A percentile compares a stretch with the other conserved stretches of the same genome.
Conservation (phyloP, 2,888 invertebrate species). For the Ligdia adustata region DNA sequence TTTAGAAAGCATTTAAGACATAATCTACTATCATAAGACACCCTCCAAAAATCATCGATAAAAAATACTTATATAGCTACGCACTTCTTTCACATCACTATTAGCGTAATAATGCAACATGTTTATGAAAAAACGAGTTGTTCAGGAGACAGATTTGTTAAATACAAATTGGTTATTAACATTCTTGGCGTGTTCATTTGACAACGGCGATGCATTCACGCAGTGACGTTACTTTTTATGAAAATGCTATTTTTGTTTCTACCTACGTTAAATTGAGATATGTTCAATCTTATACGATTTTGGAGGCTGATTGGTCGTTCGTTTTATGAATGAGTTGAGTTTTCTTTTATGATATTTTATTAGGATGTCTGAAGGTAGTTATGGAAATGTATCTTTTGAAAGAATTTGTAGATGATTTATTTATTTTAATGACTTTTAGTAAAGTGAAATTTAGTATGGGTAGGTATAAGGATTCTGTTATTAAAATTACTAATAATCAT, state of each 20-base stretch:
- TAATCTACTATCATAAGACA: not conserved
- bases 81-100: conserved; percentile 19
- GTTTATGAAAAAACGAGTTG: conserved; percentile 39
- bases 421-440: too few relatives aligned
- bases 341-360: too few relatives aligned
- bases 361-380: too few relatives aligned
- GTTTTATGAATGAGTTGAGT: not conserved
- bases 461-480: too few relatives aligned
- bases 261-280: conserved; percentile 9
- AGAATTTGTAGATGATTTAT: too few relatives aligned
- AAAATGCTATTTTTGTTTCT: conserved; percentile 27
- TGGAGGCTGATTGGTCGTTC: conserved; percentile 17
- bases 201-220: conserved; percentile 43
- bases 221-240: conserved; percentile 25
- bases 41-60: not conserved
- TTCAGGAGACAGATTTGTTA: conserved; percentile 66
- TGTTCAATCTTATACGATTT: conserved; percentile 29
- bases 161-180: conserved; percentile 82
- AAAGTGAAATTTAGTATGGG: too few relatives aligned
- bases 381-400: too few relatives aligned
- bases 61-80: not conserved
- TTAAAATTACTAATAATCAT: too few relatives aligned
- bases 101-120: conserved; percentile 24
- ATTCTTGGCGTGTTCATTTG: conserved; percentile 65
- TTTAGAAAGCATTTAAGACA: too few relatives aligned